These are phyloP conservation scores for Daphoenositta chrysoptera DNA, from an alignment of 2,113 vertebrate species.

Conservation along the genomic window DNA sequence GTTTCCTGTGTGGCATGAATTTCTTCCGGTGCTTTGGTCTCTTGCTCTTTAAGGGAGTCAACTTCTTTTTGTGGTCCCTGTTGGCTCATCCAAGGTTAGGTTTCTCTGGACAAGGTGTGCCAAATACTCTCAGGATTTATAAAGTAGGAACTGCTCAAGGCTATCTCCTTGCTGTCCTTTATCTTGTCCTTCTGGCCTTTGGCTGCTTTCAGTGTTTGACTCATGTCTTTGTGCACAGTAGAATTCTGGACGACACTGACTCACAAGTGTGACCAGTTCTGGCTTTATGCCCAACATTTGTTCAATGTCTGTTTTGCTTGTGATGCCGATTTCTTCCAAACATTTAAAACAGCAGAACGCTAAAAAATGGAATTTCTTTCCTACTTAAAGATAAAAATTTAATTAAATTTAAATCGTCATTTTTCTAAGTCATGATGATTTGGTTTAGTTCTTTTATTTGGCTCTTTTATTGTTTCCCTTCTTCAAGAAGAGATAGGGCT, in stretches of 20 bases:
- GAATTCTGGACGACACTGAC: background rate
- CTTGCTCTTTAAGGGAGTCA: background rate
- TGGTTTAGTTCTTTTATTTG: background rate
- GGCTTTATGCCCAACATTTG: background rate
- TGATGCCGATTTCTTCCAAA: background rate
- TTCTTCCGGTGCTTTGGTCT: background rate
- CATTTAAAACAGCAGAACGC: background rate
- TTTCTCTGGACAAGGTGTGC: background rate
- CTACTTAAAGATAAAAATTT: background rate
- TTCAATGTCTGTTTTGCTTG: background rate
- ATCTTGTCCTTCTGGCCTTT: background rate
- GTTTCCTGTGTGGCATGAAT: background rate
- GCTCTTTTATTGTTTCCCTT: background rate
- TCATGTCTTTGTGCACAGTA: background rate
- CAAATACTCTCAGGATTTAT: background rate
- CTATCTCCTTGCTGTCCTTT: background rate
- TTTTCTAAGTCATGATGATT: background rate
- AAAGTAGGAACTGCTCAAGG: background rate
- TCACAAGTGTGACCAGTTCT: background rate
- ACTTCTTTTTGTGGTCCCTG: fast-evolving
- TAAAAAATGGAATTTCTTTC: background rate
- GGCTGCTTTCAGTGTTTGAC: background rate
- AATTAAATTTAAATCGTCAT: background rate
- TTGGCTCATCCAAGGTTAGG: background rate
- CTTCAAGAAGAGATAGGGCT: background rate